A percentile compares a stretch with the other conserved stretches of the same genome.
phyloP scores from a whole-genome alignment of 2,113 vertebrate species.

The Bothrops jararaca region DNA sequence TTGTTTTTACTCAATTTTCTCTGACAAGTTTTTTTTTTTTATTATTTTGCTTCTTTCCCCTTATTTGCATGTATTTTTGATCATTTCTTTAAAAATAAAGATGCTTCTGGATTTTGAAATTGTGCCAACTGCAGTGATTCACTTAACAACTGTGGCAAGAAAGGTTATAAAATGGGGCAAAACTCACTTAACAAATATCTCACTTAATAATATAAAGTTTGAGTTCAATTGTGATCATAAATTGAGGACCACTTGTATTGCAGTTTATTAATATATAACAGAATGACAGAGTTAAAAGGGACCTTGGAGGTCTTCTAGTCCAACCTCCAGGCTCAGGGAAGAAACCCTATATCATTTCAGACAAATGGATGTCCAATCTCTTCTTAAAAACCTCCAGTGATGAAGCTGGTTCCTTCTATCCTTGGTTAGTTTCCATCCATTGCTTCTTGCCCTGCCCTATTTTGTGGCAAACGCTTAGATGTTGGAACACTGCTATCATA shows the following conservation, averaged over 20 bases:
- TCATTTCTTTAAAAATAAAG: neutral
- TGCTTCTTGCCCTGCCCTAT: neutral
- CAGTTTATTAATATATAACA: too few relatives aligned
- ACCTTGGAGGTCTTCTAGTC: neutral
- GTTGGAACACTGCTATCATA: neutral
- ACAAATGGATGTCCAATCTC: neutral
- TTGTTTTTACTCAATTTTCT: neutral
- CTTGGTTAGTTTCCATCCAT: neutral
- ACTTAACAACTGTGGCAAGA: too few relatives aligned
- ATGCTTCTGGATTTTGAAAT: neutral
- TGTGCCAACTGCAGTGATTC: neutral
- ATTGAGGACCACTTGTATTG: too few relatives aligned
- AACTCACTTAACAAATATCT: too few relatives aligned
- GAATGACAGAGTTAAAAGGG: neutral
- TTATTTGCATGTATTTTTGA: neutral
- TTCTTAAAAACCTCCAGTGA: neutral
- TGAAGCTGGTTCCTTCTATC: neutral
- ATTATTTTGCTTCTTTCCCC: neutral
- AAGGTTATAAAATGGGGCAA: too few relatives aligned
- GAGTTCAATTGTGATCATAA: too few relatives aligned
- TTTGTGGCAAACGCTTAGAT: neutral
- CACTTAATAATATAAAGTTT: too few relatives aligned
- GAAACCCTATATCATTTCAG: neutral
- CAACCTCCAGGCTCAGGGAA: neutral
- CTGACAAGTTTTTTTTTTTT: neutral